Conservation (phyloP, 2,113 vertebrate genomes). For the Mus pahari region DNA sequence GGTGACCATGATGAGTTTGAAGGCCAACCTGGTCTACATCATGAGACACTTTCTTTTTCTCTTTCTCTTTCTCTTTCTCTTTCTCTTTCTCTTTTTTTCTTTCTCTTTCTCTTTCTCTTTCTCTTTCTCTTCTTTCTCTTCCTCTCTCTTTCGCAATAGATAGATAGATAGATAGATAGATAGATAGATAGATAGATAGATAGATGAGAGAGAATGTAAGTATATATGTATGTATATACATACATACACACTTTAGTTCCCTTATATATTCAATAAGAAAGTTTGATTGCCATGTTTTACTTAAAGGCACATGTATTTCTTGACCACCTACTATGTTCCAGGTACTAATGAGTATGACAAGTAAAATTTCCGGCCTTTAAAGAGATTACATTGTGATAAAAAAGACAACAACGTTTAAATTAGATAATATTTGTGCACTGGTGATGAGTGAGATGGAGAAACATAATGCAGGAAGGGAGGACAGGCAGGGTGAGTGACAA, state of each 20-base stretch:
- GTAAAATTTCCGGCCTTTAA: neutral
- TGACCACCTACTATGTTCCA: neutral
- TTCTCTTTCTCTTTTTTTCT: no score
- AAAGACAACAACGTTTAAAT: slow-evolving; percentile 23
- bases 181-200: no score
- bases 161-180: no score
- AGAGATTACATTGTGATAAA: neutral
- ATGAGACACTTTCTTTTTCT: no score
- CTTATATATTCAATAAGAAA: neutral
- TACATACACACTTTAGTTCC: neutral
- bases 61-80: no score
- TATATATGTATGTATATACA: no score
- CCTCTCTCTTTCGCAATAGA: no score
- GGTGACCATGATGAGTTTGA: neutral
- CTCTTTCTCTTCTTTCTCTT: no score
- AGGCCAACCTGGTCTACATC: neutral
- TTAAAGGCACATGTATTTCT: slow-evolving; percentile 1
- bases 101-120: no score
- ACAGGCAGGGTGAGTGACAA: neutral
- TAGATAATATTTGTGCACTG: neutral
- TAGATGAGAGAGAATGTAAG: neutral
- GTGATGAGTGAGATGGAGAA: neutral
- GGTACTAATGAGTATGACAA: neutral
- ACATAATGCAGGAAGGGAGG: neutral
- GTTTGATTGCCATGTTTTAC: neutral